Evolutionary conservation across 2,113 vertebrate genomes (phyloP).

Genomic region (Leptocoma aspasia): DNA sequence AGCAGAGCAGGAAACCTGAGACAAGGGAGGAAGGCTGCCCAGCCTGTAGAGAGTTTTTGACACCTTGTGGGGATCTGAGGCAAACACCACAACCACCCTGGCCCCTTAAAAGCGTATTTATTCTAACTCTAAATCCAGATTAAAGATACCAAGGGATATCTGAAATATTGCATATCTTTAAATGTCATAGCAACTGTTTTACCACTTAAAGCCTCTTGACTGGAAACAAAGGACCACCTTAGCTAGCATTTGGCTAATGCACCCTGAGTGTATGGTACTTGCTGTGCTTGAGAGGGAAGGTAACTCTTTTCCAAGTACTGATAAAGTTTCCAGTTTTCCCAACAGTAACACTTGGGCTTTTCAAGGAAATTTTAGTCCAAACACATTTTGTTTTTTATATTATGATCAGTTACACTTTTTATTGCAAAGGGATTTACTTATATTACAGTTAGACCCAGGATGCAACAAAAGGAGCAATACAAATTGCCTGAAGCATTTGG

Average conservation of each 20-base stretch:
- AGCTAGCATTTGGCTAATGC: not conserved
- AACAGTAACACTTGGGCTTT: not conserved
- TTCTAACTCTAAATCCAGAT: not conserved
- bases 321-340: not conserved
- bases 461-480: not conserved
- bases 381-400: not conserved
- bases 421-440: conserved; percentile 19
- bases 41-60: not conserved
- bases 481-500: not conserved
- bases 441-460: not conserved
- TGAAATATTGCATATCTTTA: not conserved
- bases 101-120: not conserved
- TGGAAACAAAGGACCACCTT: not conserved
- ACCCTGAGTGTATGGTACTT: not conserved
- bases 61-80: not conserved
- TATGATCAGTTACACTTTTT: not conserved
- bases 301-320: not conserved
- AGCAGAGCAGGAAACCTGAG: not conserved
- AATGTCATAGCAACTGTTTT: not conserved
- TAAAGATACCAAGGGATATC: not conserved
- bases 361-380: not conserved
- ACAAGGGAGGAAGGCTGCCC: not conserved
- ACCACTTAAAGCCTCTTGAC: not conserved
- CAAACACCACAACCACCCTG: not conserved
- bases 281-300: not conserved